phyloP scores from a whole-genome alignment of 2,113 vertebrate species.

The Danio rerio region GRCz12tu NC_133200.1:17642001-17642500 shows the following conservation, averaged over 20 bases:
- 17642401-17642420: conserved; percentile 80
- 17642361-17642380: no score
- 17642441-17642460: conserved; percentile 76
- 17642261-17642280: no score
- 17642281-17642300: no score
- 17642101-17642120: conserved; percentile 81
- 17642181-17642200: conserved; percentile 92
- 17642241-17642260: no score
- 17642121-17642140: conserved; percentile 94
- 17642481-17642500: conserved; percentile 78
- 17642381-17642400: conserved; percentile 79
- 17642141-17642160: conserved; percentile 91
- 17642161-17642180: conserved; percentile 85
- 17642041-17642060: no score
- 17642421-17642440: conserved; percentile 84
- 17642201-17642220: conserved; percentile 86
- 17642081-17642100: conserved; percentile 61
- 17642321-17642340: no score
- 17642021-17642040: no score
- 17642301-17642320: no score
- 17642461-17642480: conserved; percentile 51
- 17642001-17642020: no score
- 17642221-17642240: no score
- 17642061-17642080: conserved; percentile 57
- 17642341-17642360: no score